Conservation (phyloP, 1,140 invertebrate species). For the Drosophila bifasciata region DNA sequence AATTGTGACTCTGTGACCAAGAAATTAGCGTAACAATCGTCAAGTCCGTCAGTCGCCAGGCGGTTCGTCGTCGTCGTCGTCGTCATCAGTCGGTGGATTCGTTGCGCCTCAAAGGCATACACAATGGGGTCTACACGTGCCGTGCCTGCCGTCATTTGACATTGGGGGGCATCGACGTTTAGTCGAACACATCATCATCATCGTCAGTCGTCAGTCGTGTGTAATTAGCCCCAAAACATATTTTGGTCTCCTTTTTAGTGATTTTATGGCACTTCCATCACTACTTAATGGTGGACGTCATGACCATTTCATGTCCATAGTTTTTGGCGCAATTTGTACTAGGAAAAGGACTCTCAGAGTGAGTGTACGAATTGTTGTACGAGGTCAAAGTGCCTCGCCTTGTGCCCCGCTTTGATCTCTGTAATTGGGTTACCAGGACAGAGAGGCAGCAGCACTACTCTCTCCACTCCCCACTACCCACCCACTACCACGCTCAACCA, state of each 20-base stretch:
- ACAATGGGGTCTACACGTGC: conserved; percentile 55
- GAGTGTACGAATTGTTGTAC: background rate
- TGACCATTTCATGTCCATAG: conserved; percentile 30
- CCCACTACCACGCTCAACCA: background rate
- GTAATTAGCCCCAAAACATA: conserved; percentile 9
- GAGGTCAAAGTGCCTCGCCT: conserved; percentile 25
- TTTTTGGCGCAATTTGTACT: conserved; percentile 28
- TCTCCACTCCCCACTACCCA: background rate
- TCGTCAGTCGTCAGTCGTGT: background rate
- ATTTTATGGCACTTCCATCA: conserved; percentile 9
- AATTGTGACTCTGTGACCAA: conserved; percentile 34
- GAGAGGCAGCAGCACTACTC: background rate
- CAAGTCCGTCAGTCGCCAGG: conserved; percentile 4
- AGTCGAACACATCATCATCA: background rate
- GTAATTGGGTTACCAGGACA: conserved; percentile 61
- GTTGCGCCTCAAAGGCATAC: conserved; percentile 47
- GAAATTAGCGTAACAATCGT: conserved; percentile 45
- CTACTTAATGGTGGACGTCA: conserved; percentile 16
- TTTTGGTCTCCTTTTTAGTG: background rate
- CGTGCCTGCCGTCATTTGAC: conserved; percentile 29
- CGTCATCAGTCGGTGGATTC: conserved; percentile 40
- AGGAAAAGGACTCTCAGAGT: background rate
- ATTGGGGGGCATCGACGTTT: conserved; percentile 10
- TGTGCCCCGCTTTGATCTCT: conserved; percentile 38
- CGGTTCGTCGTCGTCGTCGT: conserved; percentile 13